Percentiles rank a stretch among this genome's conserved stretches.
Conservation (phyloP, 2,113 vertebrate genomes). For the Trematomus loennbergii region DNA sequence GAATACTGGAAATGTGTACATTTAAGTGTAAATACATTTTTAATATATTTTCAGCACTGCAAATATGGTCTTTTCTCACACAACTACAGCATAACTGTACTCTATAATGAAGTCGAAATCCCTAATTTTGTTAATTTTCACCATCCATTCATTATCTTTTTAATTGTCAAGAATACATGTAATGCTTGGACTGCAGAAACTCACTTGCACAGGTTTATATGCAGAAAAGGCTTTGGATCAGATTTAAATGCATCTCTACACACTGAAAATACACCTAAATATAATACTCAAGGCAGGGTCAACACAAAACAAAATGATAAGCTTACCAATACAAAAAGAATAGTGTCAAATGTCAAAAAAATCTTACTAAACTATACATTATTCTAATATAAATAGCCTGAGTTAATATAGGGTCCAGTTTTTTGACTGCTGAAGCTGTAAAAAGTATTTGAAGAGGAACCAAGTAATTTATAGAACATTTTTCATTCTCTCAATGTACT, state of each 20-base stretch:
- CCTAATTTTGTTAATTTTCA: not conserved
- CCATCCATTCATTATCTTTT: not conserved
- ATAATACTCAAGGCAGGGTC: not conserved
- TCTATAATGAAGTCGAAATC: too few relatives aligned
- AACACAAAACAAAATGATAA: not conserved
- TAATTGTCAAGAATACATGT: not conserved
- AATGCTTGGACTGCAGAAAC: not conserved
- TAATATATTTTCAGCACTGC: too few relatives aligned
- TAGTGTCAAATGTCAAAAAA: not conserved
- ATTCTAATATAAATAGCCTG: conserved; percentile 19
- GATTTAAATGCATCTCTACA: not conserved
- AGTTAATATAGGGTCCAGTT: conserved; percentile 19
- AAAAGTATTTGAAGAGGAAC: conserved; percentile 20
- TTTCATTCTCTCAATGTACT: not conserved
- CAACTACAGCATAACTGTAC: too few relatives aligned
- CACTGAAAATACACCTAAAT: too few relatives aligned
- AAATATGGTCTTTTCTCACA: too few relatives aligned
- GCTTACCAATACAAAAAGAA: not conserved
- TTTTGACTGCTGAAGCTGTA: conserved; percentile 11
- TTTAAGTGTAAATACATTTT: too few relatives aligned
- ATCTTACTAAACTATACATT: conserved; percentile 15
- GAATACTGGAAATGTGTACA: too few relatives aligned
- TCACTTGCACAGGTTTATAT: not conserved
- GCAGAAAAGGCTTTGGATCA: not conserved
- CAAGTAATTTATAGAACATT: conserved; percentile 5